Evolutionary conservation across 2,113 vertebrate genomes (phyloP).

Genomic region (Scolopax mira): DNA sequence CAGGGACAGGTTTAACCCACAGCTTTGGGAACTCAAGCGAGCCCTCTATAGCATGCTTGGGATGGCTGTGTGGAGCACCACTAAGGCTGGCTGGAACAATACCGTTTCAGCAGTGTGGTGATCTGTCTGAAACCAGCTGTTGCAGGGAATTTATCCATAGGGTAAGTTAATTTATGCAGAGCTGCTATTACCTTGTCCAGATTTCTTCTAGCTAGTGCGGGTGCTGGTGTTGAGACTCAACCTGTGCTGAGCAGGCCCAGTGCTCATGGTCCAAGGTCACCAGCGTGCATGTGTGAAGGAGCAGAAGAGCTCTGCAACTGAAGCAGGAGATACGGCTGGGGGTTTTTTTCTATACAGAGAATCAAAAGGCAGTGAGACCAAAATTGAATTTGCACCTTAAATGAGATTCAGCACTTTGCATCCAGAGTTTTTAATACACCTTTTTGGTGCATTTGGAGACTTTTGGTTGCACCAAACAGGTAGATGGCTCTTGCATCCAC

Average conservation of each 20-base stretch:
- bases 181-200: not conserved
- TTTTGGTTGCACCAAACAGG: too few species aligned
- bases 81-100: not conserved
- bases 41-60: too few species aligned
- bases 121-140: not conserved
- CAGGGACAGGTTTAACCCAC: not conserved
- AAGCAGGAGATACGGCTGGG: not conserved
- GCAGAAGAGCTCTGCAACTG: not conserved
- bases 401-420: not conserved
- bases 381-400: not conserved
- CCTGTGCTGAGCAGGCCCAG: not conserved
- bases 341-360: not conserved
- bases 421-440: not conserved
- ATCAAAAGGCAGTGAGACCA: not conserved
- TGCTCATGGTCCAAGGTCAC: not conserved
- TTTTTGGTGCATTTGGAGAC: too few species aligned
- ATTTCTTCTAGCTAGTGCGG: not conserved
- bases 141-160: not conserved
- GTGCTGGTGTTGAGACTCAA: not conserved
- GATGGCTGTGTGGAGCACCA: not conserved
- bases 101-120: not conserved
- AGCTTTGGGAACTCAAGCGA: too few species aligned
- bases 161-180: not conserved
- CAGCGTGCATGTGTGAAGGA: not conserved
- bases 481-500: too few species aligned